phyloP scores from a whole-genome alignment of 2,113 vertebrate species.

The Cryptomyrus ogoouensis region DNA sequence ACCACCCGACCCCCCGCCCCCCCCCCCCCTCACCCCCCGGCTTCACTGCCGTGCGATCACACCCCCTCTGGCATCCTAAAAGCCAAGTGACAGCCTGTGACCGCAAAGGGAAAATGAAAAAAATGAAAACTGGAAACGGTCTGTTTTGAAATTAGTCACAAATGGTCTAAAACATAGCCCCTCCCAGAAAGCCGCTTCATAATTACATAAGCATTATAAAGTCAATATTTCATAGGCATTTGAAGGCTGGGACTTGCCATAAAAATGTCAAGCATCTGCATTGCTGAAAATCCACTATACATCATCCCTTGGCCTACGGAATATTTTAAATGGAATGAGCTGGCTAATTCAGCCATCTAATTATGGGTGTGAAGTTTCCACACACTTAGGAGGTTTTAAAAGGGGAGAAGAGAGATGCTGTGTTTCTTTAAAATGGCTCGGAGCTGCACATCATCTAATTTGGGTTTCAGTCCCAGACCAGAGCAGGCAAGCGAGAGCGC shows the following conservation, averaged over 20 bases:
- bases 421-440: not conserved
- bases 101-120: not conserved
- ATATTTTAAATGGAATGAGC: conserved; percentile 17
- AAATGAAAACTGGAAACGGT: conserved; percentile 6
- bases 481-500: not conserved
- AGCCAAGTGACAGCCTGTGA: conserved; percentile 12
- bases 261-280: conserved; percentile 7
- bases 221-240: conserved; percentile 18
- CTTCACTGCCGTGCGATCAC: not conserved
- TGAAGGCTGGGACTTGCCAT: not conserved
- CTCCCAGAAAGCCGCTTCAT: conserved; percentile 4
- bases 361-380: conserved; percentile 20
- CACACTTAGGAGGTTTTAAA: conserved; percentile 10
- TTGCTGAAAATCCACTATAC: conserved; percentile 14
- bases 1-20: conserved; percentile 49
- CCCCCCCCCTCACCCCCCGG: conserved; percentile 11
- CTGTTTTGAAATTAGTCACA: conserved; percentile 14
- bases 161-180: conserved; percentile 12
- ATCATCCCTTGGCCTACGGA: not conserved
- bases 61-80: conserved; percentile 7
- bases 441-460: not conserved
- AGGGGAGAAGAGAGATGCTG: not conserved
- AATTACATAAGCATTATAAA: conserved; percentile 18
- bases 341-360: conserved; percentile 2
- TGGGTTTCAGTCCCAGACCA: not conserved